These are phyloP conservation scores for Axis porcinus DNA, from an alignment of 2,113 vertebrate species.

Conservation along the genomic window DNA sequence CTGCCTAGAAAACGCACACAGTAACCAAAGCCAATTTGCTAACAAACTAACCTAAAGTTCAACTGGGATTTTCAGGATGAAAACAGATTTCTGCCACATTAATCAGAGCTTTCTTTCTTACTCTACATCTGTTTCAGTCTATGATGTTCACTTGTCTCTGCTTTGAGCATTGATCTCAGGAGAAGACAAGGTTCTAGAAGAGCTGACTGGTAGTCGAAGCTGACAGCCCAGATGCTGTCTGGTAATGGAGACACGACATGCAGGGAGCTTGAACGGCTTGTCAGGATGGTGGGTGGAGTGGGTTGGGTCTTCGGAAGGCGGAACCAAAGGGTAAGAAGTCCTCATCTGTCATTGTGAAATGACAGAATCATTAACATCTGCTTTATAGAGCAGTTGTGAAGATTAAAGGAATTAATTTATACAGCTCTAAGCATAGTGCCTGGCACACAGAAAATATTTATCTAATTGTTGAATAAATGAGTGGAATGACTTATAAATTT, in stretches of 20 bases:
- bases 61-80: background rate
- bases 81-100: background rate
- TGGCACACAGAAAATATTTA: background rate
- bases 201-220: background rate
- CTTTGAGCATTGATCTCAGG: background rate
- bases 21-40: background rate
- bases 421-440: background rate
- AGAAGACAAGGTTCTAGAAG: background rate
- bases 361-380: background rate
- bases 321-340: background rate
- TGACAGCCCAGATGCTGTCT: background rate
- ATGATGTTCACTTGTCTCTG: background rate
- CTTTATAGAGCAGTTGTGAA: background rate
- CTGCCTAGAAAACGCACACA: background rate
- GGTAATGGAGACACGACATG: background rate
- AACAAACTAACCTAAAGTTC: background rate
- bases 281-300: background rate
- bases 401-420: background rate
- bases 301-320: background rate
- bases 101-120: background rate
- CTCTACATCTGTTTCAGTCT: background rate
- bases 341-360: background rate
- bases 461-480: background rate
- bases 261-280: accelerated
- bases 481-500: background rate